phyloP scores from a whole-genome alignment of 2,888 invertebrate genomes.

The Diplazon laetatorius region DNA sequence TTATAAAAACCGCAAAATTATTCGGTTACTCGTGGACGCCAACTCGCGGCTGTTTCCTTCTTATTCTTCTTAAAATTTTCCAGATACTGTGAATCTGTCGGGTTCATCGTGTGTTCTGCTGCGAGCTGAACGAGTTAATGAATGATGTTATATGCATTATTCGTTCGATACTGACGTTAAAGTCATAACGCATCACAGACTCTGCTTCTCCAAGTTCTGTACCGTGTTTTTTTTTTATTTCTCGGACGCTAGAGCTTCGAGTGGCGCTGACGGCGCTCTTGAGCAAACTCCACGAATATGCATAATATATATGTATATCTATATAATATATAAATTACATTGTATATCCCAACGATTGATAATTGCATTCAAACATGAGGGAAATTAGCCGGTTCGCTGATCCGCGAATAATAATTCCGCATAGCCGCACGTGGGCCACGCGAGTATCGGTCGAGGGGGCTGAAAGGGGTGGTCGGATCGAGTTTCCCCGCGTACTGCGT shows the following conservation, averaged over 20 bases:
- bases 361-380: constrained; percentile 65
- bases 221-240: too few species aligned
- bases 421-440: constrained; percentile 38
- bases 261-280: constrained; percentile 11
- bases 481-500: constrained; percentile 41
- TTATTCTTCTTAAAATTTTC: too few species aligned
- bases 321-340: too few species aligned
- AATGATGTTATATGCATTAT: too few species aligned
- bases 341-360: constrained; percentile 55
- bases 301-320: too few species aligned
- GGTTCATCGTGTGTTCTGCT: too few species aligned
- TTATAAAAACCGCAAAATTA: constrained; percentile 47
- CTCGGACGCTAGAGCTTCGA: constrained; percentile 1
- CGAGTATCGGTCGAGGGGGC: constrained; percentile 30
- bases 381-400: constrained; percentile 62
- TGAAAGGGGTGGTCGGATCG: constrained; percentile 27
- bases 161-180: too few species aligned
- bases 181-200: too few species aligned
- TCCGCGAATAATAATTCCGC: constrained; percentile 61
- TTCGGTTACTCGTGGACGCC: constrained; percentile 40
- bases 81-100: too few species aligned
- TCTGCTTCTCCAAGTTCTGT: too few species aligned
- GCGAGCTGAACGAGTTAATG: too few species aligned
- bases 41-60: too few species aligned
- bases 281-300: constrained; percentile 8